Conservation (phyloP, 2,113 vertebrate species). For the Nothocercus julius region DNA sequence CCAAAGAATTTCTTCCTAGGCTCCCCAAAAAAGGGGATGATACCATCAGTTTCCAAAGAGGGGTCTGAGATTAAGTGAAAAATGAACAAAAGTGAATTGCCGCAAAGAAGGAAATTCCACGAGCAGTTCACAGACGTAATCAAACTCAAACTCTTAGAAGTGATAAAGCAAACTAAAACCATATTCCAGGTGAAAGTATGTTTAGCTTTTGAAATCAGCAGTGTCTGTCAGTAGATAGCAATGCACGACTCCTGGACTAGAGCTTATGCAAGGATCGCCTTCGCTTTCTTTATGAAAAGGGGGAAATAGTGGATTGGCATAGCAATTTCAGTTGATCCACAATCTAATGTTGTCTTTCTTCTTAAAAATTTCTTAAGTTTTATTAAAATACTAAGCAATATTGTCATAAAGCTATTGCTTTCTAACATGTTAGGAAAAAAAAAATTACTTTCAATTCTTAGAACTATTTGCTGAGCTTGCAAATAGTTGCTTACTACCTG, state of each 20-base stretch:
- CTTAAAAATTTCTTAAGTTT: background rate
- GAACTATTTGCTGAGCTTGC: background rate
- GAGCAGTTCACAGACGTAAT: background rate
- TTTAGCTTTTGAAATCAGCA: background rate
- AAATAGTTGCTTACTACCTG: background rate
- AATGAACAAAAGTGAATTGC: background rate
- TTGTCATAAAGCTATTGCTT: background rate
- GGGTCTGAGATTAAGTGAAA: background rate
- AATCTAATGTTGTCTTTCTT: background rate
- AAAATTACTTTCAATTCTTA: background rate
- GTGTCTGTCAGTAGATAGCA: background rate
- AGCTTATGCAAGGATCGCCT: background rate
- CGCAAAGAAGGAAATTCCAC: background rate
- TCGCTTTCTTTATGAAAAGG: background rate
- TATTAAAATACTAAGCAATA: background rate
- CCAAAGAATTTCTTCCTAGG: background rate
- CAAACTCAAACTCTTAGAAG: background rate
- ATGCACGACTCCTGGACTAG: background rate
- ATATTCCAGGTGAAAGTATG: rapidly evolving
- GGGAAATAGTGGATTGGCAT: background rate
- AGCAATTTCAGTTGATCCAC: background rate
- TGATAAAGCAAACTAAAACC: background rate
- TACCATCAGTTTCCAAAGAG: background rate
- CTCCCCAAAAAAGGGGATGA: background rate
- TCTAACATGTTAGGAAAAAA: background rate